Evolutionary conservation across 2,113 vertebrate species (phyloP), one percentile per base, ranked within the genome.

Genomic region (Acrocephalus arundinaceus): DNA sequence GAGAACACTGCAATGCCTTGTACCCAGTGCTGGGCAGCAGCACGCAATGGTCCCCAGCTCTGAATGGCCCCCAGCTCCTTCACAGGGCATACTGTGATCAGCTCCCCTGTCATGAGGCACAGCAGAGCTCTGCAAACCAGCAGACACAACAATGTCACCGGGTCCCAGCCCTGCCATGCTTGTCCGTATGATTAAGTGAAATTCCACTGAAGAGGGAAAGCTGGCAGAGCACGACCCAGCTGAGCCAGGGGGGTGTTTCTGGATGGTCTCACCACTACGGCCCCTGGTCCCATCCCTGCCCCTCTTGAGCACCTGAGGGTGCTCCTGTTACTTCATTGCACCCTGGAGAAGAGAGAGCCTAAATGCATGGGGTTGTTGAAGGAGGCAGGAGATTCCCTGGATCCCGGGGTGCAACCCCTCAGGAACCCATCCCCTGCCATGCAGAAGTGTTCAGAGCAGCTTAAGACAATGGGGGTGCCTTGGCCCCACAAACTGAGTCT

Each of bases 301-400:
- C 59, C 0, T 0, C 52, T 6, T 8, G 1, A 13, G 11, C 35
- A 55, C 0, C 1, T 23, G 31, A 61, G 16, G 18, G 30, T 45
- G 39, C 10, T 59, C 33, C 48, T 1, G 1, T 35, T 8, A 41
- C 18, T 33, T 13, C 1, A 0, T 24, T 39, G 35, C 4, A 13
- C 22, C 24, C 25, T 5, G 3, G 43, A 49, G 41, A 54, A 33
- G 35, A 66, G 63, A 79, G 13, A 73, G 14, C 21, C 35, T 39
- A n/a, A 54, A 59, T 6, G 19, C 45, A 30, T 6, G 41, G 24
- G 7, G 13, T 4, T 74, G n/a, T 31, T n/a, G 63, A 61, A 66
- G 13, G 15, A 30, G 24, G 6, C 31, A 63, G 39, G 31, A 15
- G 22, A 66, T 12, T 6, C 13, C 37, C 46, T 48, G 19, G 41